A percentile compares a stretch with the other conserved stretches of the same genome.
These are phyloP conservation scores for Mastomys natalensis DNA, from an alignment of 2,113 vertebrate genomes.

Conservation along the genomic window DNA sequence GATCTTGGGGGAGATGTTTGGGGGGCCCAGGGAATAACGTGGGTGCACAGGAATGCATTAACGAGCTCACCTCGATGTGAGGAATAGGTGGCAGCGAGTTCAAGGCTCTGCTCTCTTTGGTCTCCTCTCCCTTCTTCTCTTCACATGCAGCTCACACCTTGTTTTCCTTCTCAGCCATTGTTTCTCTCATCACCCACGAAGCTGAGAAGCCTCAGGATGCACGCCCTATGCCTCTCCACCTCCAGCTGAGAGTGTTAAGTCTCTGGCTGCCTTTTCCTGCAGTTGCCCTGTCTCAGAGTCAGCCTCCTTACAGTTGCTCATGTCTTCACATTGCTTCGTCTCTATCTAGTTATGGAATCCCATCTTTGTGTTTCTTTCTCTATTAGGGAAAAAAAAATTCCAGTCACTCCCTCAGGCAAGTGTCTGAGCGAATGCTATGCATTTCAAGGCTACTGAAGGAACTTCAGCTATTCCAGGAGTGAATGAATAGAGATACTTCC, in stretches of 20 bases:
- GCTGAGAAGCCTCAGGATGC: neutral
- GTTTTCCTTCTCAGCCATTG: neutral
- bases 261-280: neutral
- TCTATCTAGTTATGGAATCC: neutral
- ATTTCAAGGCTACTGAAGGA: conserved; percentile 2
- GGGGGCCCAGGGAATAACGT: fast-evolving
- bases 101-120: neutral
- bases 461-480: neutral
- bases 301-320: neutral
- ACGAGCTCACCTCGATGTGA: fast-evolving
- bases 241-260: neutral
- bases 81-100: neutral
- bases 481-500: neutral
- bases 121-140: neutral
- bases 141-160: neutral
- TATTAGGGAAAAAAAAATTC: conserved; percentile 24
- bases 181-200: neutral
- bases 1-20: neutral
- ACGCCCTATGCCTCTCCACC: neutral
- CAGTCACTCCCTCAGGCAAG: neutral
- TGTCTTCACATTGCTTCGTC: neutral
- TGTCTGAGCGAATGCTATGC: neutral
- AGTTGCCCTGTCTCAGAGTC: neutral
- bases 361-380: neutral
- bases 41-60: too few species aligned